These are phyloP conservation scores for Phaethornis superciliosus DNA, from an alignment of 2,113 vertebrate species.

Conservation along the genomic window DNA sequence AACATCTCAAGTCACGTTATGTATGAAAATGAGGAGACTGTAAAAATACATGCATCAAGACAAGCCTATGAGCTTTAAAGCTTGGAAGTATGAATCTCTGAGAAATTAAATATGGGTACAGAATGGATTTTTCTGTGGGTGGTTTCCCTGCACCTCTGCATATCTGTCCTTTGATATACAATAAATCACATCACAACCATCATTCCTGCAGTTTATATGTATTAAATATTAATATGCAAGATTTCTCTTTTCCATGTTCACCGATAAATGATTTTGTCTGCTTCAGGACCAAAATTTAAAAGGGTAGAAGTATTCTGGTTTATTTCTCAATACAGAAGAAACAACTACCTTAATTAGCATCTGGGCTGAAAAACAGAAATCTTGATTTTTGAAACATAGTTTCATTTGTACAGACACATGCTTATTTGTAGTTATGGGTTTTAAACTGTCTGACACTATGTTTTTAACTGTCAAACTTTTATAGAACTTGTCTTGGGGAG, in stretches of 20 bases:
- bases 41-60: conserved; percentile 6
- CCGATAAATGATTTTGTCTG: neutral
- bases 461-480: neutral
- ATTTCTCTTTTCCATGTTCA: neutral
- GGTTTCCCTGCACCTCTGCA: neutral
- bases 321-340: neutral
- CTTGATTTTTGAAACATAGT: neutral
- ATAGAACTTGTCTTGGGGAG: neutral
- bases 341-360: neutral
- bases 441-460: neutral
- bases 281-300: neutral
- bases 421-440: neutral
- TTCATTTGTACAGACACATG: neutral
- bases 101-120: neutral
- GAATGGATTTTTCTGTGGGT: neutral
- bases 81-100: neutral
- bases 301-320: neutral
- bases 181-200: neutral
- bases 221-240: neutral
- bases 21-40: neutral
- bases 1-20: conserved; percentile 22
- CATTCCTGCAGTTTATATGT: neutral
- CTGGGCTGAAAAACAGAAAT: neutral
- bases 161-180: neutral
- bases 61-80: conserved; percentile 4